Base-by-base conservation (phyloP, 2,888 invertebrate genomes). In the Thalpophila matura region DNA sequence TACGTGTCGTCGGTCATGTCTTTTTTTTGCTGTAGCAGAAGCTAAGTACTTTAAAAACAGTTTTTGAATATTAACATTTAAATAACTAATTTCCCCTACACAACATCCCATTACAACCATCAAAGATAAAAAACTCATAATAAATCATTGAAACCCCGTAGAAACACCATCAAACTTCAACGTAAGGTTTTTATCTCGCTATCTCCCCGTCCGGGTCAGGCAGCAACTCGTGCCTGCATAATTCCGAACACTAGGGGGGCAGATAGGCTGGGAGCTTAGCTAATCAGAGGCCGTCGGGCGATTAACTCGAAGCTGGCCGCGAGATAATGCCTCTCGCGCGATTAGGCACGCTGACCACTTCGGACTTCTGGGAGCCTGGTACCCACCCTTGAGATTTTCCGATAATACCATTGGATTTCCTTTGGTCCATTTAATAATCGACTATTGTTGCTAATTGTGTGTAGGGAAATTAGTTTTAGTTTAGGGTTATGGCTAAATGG, bases 291-390 rank as follows among this genome's bases (percentile, higher is more conserved):
- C 88, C 88, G 86, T 80, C 89, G 91, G 91, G 87, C 91, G 91
- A 93, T 94, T 92, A 92, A 91, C 87, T 87, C 87, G 83, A 82
- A 80, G 83, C 86, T 86, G 88, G 85, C 81, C 88, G 85, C 86
- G 89, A 91, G 94, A 92, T 93, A 94, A 94, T 92, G 88, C 91
- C 90, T 89, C 88, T 87, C 92, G 93, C 90, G 88, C 94, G 93
- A 94, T 93, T 94, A 92, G 91, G 81, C 90, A 82, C 85, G 85
- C 91, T 93, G 93, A 92, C 93, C 93, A 86, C 91, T 85, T 86
- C 88, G 82, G 81, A 76, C 86, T 89, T 83, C 88, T 89, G 88
- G 72, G 80, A 79, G 84, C 88, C 89, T 90, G 87, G 88, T 90
- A 84, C 74, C 77, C 69, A 82, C 86, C 86, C 86, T 84, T 84